These are phyloP conservation scores for Raja brachyura DNA, from an alignment of 2,113 vertebrate genomes.

Conservation along the genomic window DNA sequence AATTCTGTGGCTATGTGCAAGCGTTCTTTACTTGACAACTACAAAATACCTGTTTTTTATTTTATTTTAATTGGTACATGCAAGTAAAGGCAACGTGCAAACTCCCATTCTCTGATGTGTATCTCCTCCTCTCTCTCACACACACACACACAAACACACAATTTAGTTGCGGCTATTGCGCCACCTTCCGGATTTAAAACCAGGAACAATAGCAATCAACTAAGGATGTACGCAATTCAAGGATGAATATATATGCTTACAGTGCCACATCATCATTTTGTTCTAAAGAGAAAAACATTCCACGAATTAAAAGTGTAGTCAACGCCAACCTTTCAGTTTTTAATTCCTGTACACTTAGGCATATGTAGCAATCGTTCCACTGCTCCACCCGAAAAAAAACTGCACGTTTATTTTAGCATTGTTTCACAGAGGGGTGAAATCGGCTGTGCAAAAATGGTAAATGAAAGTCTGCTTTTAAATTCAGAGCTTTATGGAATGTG, in stretches of 20 bases:
- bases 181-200: slow-evolving; percentile 25
- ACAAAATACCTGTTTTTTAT: background rate
- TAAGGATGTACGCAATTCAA: background rate
- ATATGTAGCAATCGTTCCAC: no score
- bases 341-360: background rate
- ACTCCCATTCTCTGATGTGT: background rate
- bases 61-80: no score
- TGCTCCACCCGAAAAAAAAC: background rate
- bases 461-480: background rate
- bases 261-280: slow-evolving; percentile 38
- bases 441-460: background rate
- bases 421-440: background rate
- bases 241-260: slow-evolving; percentile 12
- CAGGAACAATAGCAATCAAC: background rate
- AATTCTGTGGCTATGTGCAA: background rate
- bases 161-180: background rate
- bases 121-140: background rate
- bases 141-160: background rate
- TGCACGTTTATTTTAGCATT: background rate
- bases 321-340: background rate
- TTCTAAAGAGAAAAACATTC: background rate
- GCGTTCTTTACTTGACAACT: background rate
- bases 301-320: background rate
- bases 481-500: background rate
- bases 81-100: background rate